Percentiles rank a stretch among this genome's conserved stretches.
phyloP scores from a whole-genome alignment of 2,113 vertebrate genomes.

The Tympanuchus pallidicinctus region DNA sequence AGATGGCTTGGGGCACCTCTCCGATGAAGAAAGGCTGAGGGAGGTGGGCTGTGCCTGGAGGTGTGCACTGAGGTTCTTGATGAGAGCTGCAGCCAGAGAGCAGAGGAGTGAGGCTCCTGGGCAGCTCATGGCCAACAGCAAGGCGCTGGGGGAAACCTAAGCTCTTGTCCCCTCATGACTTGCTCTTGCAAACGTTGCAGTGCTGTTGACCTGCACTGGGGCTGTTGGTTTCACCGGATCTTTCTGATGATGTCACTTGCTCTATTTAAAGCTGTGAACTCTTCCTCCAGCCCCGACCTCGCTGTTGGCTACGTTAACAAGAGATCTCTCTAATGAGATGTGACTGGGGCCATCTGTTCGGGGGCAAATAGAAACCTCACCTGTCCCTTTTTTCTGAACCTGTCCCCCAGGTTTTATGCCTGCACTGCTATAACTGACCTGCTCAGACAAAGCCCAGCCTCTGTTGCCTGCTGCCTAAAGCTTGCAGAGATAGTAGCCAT shows the following conservation, averaged over 20 bases:
- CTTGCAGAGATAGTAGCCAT: neutral
- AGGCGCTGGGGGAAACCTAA: neutral
- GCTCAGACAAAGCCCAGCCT: neutral
- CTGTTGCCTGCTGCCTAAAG: neutral
- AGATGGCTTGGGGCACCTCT: neutral
- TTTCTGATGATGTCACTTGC: accelerated
- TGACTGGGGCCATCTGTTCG: accelerated
- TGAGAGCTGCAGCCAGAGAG: neutral
- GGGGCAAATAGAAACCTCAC: neutral
- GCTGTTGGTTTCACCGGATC: neutral
- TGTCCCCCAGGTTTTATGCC: neutral
- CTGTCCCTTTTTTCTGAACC: neutral
- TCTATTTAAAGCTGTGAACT: neutral
- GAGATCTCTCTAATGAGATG: neutral
- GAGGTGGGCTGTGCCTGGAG: too few relatives aligned
- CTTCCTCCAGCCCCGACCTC: neutral
- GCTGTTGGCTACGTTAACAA: accelerated
- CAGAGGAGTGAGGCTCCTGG: neutral
- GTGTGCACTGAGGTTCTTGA: accelerated
- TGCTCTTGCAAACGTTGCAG: accelerated
- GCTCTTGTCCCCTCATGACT: neutral
- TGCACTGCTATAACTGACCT: neutral
- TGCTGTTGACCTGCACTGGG: accelerated
- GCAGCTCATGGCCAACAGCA: neutral
- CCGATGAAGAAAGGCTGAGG: neutral